phyloP scores from a whole-genome alignment of 2,797 vertebrate genomes.

The Hyperoplus immaculatus region DNA sequence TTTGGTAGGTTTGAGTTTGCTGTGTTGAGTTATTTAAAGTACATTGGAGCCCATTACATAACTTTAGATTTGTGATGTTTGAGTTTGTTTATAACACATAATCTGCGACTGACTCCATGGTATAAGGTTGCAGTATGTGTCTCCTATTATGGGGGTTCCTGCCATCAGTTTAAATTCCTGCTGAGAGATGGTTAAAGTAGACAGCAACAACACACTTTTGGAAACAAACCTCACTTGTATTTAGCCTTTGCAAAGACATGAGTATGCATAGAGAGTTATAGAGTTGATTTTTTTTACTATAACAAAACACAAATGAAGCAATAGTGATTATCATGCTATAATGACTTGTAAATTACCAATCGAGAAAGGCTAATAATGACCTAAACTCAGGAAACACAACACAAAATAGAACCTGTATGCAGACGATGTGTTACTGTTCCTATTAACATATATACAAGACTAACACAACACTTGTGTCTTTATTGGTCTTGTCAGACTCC shows the following conservation, averaged over 20 bases:
- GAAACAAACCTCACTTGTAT: constrained; percentile 4
- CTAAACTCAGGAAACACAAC: not conserved
- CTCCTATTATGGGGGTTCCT: not conserved
- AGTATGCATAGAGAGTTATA: not conserved
- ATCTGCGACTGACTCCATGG: constrained; percentile 2
- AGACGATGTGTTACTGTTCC: constrained; percentile 9
- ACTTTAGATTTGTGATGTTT: constrained; percentile 20
- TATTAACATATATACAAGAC: not conserved
- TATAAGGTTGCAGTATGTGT: constrained; percentile 13
- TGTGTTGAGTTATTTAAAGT: not conserved
- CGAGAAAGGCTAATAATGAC: not conserved
- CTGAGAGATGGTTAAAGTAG: not conserved
- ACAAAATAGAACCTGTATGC: not conserved
- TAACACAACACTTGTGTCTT: not conserved
- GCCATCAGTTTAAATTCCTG: constrained; percentile 15
- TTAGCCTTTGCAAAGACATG: constrained; percentile 5
- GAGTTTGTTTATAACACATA: constrained; percentile 34
- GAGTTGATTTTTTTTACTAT: not conserved
- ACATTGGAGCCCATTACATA: constrained; percentile 1
- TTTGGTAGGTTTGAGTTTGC: constrained; percentile 1
- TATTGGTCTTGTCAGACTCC: not conserved
- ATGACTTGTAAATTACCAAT: not conserved
- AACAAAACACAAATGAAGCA: not conserved
- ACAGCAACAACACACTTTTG: constrained; percentile 3
- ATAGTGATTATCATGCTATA: not conserved